These are phyloP conservation scores for Tenualosa ilisha DNA, from an alignment of 2,797 vertebrate species.

Conservation along the genomic window DNA sequence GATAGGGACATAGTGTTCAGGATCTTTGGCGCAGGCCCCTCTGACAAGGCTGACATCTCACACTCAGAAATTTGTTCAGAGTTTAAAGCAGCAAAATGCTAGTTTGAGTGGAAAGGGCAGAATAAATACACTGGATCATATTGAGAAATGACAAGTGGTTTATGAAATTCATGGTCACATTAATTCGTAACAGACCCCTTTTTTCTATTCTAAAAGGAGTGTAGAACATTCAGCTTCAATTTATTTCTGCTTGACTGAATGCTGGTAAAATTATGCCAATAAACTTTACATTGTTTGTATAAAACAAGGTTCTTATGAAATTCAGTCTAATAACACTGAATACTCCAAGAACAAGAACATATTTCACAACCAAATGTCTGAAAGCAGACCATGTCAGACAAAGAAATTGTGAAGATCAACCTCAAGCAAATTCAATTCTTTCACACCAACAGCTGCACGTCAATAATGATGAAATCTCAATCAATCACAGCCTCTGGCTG, in stretches of 20 bases:
- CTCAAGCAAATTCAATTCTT: not conserved
- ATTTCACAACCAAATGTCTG: not conserved
- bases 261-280: not conserved
- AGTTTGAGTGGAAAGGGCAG: not conserved
- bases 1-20: conserved; percentile 30
- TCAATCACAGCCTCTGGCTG: not conserved
- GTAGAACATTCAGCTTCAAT: not conserved
- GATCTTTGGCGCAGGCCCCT: not conserved
- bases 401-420: not conserved
- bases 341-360: not conserved
- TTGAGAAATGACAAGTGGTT: not conserved
- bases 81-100: not conserved
- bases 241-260: not conserved
- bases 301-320: not conserved
- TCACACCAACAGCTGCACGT: not conserved
- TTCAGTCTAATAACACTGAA: not conserved
- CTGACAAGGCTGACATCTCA: not conserved
- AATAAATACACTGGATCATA: not conserved
- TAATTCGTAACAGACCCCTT: not conserved
- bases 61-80: not conserved
- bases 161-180: not conserved
- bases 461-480: not conserved
- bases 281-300: too few species aligned
- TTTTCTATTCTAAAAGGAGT: not conserved
- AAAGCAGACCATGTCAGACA: not conserved